Conservation (phyloP, 1,140 invertebrate species). For the Drosophila burlai region DNA sequence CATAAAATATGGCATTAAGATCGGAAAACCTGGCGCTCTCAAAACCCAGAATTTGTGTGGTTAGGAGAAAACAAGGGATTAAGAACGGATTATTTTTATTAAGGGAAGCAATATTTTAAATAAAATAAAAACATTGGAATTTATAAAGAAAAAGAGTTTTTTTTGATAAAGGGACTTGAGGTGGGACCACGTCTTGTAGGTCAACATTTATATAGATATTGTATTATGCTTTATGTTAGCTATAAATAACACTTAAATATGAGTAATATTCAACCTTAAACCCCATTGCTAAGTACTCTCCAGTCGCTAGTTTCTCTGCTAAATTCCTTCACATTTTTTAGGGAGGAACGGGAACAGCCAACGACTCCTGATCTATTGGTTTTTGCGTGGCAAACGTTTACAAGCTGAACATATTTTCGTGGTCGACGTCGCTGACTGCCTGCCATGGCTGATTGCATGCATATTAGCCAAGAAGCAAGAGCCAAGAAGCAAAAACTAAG, state of each 20-base stretch:
- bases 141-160: no score
- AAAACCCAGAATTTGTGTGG: background rate
- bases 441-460: slow-evolving; percentile 67
- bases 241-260: background rate
- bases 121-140: background rate
- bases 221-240: no score
- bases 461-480: slow-evolving; percentile 72
- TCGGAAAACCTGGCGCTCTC: slow-evolving; percentile 2
- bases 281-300: background rate
- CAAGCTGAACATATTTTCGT: slow-evolving; percentile 74
- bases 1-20: slow-evolving; percentile 28
- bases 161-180: background rate
- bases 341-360: slow-evolving; percentile 21
- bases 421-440: slow-evolving; percentile 46
- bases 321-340: slow-evolving; percentile 24
- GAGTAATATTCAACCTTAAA: background rate
- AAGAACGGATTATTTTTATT: background rate
- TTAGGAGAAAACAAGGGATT: background rate
- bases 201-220: no score
- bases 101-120: background rate
- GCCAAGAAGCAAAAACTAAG: background rate
- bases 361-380: slow-evolving; percentile 75
- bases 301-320: background rate
- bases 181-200: background rate
- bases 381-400: slow-evolving; percentile 75